These are phyloP conservation scores for Oenanthe oenanthe DNA, from an alignment of 2,113 vertebrate genomes.

Conservation along the genomic window DNA sequence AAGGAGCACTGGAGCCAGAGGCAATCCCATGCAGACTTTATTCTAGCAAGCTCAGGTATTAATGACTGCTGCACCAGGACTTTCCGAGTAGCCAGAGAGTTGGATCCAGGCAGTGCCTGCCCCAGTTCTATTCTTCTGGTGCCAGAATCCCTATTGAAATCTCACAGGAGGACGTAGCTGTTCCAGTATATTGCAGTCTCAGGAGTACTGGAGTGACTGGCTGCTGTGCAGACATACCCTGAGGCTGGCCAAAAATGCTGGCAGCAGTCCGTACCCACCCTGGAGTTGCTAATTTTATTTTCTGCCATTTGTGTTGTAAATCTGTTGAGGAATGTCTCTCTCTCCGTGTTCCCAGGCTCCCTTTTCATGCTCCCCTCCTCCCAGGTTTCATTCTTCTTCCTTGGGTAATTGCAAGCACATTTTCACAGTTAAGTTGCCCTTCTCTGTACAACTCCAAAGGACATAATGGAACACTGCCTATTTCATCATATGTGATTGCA, in stretches of 20 bases:
- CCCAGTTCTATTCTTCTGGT: background rate
- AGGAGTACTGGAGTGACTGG: slow-evolving; percentile 30
- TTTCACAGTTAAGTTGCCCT: slow-evolving; percentile 51
- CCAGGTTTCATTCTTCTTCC: slow-evolving; percentile 68
- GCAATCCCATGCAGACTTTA: background rate
- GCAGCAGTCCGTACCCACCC: slow-evolving; percentile 41
- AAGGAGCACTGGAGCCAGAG: background rate
- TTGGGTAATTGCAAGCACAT: slow-evolving; percentile 68
- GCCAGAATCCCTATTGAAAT: background rate
- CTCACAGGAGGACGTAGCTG: background rate
- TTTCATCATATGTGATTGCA: background rate
- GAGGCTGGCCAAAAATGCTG: slow-evolving; percentile 47
- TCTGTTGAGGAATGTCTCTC: slow-evolving; percentile 60
- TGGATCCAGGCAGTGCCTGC: background rate
- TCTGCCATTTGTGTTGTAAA: slow-evolving; percentile 66
- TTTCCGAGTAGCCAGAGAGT: background rate
- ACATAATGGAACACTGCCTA: background rate
- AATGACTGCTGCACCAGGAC: background rate
- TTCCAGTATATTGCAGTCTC: background rate
- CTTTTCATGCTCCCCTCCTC: slow-evolving; percentile 51
- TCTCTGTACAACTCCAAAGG: background rate
- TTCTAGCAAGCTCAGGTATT: background rate
- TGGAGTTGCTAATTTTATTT: slow-evolving; percentile 64
- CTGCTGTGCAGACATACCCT: slow-evolving; percentile 17
- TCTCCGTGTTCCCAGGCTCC: slow-evolving; percentile 60